Evolutionary conservation across 2,797 vertebrate genomes (phyloP).

Genomic region (Aldrovandia affinis): DNA sequence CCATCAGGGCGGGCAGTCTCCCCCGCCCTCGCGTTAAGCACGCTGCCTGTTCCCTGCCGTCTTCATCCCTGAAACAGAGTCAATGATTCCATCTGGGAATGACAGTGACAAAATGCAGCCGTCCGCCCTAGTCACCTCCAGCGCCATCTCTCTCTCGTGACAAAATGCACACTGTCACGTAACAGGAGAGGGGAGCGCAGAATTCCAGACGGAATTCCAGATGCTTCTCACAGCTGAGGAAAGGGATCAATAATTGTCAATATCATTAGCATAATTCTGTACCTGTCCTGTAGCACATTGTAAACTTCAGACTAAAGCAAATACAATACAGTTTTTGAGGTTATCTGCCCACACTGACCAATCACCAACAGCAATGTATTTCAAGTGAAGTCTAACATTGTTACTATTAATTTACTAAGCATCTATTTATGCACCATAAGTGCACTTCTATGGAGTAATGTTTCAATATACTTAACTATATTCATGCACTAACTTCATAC

Average conservation of each 20-base stretch:
- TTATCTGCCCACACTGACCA: too few relatives aligned
- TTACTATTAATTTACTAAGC: too few relatives aligned
- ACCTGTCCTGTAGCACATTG: neutral
- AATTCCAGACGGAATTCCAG: neutral
- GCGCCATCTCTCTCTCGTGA: slow-evolving; percentile 74
- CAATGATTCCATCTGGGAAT: slow-evolving; percentile 77
- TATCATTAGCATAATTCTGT: neutral
- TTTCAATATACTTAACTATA: too few relatives aligned
- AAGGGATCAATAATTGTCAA: neutral
- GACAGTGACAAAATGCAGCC: slow-evolving; percentile 71
- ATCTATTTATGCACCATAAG: too few relatives aligned
- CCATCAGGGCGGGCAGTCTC: neutral
- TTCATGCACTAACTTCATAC: too few relatives aligned
- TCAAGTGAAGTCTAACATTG: too few relatives aligned
- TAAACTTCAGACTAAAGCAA: neutral
- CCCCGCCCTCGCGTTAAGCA: neutral
- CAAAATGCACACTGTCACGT: slow-evolving; percentile 76
- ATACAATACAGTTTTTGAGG: too few relatives aligned
- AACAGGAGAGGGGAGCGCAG: slow-evolving; percentile 31
- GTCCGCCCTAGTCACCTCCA: slow-evolving; percentile 58
- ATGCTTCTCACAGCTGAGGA: neutral
- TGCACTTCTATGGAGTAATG: too few relatives aligned
- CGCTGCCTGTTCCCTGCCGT: slow-evolving; percentile 19
- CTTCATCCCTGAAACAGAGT: slow-evolving; percentile 48
- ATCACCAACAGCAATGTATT: too few relatives aligned